Evolutionary conservation across 2,113 vertebrate genomes (phyloP), one percentile per base, ranked within the genome.

Genomic region (Sylvia atricapilla): DNA sequence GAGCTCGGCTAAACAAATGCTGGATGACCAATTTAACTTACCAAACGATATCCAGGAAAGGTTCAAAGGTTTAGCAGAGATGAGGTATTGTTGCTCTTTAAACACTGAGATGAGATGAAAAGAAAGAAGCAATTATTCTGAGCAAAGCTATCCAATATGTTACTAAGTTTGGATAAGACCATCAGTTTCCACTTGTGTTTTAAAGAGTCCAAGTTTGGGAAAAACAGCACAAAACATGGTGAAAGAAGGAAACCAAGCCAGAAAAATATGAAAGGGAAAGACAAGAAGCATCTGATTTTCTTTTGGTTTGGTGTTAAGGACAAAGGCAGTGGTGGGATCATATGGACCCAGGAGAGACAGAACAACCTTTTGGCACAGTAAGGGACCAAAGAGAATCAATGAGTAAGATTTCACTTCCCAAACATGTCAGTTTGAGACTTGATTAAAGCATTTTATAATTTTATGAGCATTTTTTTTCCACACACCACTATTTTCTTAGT

Each of bases 101-200:
- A 96, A 82, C 49, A 68, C 5, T 39, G 80, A 97, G 92, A 96
- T 90, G 86, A 84, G 94, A 97, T 96, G 92, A 95, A 96, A 96
- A 94, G 93, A 80, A 90, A 73, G 53, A 95, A 35, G 86, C 94
- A 95, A 90, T 96, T 95, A 96, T 35, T 89, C 73, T 2, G 6
- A 91, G 88, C 53, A 90, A 96, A 97, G 80, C 92, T 95, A 93
- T 96, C 77, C 95, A 96, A 89, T 22, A 95, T 91, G 96, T 95
- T 97, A 23, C 83, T 87, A 87, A 90, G 31, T 93, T 84, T 53
- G 43, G 86, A 84, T 68, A 68, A 39, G 46, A 64, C 73, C 92
- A 94, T 84, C 92, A 10, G 92, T 89, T 96, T 93, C 95, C 68
- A 93, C 90, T 95, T 94, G 68, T 44, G 64, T 88, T 84, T 90